A percentile compares a stretch with the other conserved stretches of the same genome.
Evolutionary conservation across 2,797 vertebrate genomes (phyloP).

Genomic region (Aselliscus stoliczkanus): DNA sequence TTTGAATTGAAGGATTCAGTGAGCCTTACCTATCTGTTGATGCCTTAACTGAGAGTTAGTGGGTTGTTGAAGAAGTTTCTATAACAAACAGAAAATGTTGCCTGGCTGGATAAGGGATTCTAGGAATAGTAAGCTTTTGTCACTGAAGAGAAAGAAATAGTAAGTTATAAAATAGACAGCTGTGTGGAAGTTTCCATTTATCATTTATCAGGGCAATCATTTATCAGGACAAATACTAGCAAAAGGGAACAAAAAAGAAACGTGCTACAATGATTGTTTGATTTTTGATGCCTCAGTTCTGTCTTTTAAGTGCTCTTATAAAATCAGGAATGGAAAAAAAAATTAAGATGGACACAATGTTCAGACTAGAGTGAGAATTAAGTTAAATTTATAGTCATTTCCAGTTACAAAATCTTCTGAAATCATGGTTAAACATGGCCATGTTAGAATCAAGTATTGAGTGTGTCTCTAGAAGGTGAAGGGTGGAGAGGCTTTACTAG

Average conservation of each 20-base stretch:
- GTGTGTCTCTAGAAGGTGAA: neutral
- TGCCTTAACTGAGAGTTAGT: neutral
- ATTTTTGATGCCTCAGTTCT: neutral
- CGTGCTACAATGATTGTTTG: neutral
- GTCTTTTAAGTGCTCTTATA: neutral
- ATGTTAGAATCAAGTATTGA: neutral
- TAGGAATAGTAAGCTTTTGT: neutral
- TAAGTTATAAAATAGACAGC: neutral
- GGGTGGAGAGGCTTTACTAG: neutral
- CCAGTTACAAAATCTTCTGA: neutral
- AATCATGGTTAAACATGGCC: neutral
- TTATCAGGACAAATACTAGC: neutral
- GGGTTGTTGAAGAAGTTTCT: neutral
- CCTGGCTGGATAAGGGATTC: neutral
- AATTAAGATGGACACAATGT: neutral
- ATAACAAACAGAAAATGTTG: neutral
- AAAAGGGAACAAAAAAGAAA: neutral
- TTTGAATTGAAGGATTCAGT: neutral
- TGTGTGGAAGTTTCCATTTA: neutral
- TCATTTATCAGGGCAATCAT: neutral
- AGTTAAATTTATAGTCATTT: neutral
- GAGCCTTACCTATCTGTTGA: neutral
- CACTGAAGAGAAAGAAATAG: neutral
- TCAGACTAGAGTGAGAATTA: neutral
- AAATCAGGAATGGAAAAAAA: neutral